Conservation (phyloP, 2,113 vertebrate genomes). For the Dicentrarchus labrax region DNA sequence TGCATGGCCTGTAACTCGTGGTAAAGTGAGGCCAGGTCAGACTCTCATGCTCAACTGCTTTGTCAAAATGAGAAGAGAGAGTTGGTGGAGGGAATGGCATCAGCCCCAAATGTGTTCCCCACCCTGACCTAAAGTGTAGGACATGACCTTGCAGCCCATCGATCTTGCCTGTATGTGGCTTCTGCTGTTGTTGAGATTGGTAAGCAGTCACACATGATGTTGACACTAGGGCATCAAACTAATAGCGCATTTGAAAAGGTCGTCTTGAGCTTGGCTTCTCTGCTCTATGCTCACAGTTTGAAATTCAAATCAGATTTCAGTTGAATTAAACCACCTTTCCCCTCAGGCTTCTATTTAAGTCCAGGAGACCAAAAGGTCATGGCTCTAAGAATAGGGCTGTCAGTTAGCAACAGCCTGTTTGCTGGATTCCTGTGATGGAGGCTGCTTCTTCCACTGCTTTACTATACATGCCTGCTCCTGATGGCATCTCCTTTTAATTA, state of each 20-base stretch:
- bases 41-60: constrained; percentile 38
- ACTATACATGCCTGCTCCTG: constrained; percentile 48
- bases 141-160: background rate
- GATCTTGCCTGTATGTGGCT: background rate
- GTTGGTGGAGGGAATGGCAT: constrained; percentile 10
- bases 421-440: constrained; percentile 65
- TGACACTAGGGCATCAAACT: background rate
- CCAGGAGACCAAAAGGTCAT: constrained; percentile 68
- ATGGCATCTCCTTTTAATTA: constrained; percentile 76
- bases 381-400: constrained; percentile 70
- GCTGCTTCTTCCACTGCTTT: constrained; percentile 41
- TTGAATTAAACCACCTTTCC: constrained; percentile 66
- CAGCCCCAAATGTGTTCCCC: constrained; percentile 22
- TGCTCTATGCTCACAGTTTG: constrained; percentile 12
- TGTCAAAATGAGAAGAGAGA: constrained; percentile 40
- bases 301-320: constrained; percentile 67
- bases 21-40: constrained; percentile 29
- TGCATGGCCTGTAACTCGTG: constrained; percentile 1
- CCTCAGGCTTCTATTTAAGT: constrained; percentile 64
- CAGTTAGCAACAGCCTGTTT: constrained; percentile 67
- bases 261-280: background rate
- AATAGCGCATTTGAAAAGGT: background rate
- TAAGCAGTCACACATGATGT: background rate
- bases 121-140: constrained; percentile 12
- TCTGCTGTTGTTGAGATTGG: background rate